Conservation (phyloP, 2,113 vertebrate species). For the Aythya baeri region DNA sequence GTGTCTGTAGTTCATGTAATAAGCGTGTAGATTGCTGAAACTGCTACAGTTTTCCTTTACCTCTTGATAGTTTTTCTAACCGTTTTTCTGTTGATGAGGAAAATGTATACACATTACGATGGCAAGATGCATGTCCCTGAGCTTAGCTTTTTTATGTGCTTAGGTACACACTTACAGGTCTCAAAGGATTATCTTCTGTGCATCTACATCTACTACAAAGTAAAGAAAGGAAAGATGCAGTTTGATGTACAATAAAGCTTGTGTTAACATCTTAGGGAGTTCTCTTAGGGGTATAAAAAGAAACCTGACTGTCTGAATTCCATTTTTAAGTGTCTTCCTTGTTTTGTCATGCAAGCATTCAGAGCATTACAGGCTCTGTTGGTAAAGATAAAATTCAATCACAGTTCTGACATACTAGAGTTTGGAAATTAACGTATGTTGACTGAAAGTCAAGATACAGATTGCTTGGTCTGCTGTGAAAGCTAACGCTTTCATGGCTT, state of each 20-base stretch:
- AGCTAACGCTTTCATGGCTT: not conserved
- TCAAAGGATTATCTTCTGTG: not conserved
- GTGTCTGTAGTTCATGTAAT: not conserved
- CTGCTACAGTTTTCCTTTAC: not conserved
- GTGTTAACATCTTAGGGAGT: not conserved
- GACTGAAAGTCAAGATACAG: not conserved
- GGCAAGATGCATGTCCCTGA: not conserved
- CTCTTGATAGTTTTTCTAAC: not conserved
- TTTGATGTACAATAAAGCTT: not conserved
- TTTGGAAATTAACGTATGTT: not conserved
- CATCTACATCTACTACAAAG: not conserved
- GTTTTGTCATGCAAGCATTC: not conserved
- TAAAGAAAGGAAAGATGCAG: not conserved
- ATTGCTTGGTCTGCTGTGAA: not conserved
- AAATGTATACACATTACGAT: not conserved
- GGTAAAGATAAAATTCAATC: not conserved
- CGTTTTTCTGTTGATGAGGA: not conserved
- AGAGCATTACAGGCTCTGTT: not conserved
- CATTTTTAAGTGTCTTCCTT: not conserved
- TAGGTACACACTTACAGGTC: not conserved
- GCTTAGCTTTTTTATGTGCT: not conserved
- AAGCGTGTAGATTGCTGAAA: not conserved
- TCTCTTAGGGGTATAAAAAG: not conserved
- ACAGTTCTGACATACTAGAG: not conserved
- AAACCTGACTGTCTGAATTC: not conserved